Evolutionary conservation across 2,888 invertebrate genomes (phyloP), one percentile per base, ranked within the genome.

Genomic region (Malthinus flaveolus): DNA sequence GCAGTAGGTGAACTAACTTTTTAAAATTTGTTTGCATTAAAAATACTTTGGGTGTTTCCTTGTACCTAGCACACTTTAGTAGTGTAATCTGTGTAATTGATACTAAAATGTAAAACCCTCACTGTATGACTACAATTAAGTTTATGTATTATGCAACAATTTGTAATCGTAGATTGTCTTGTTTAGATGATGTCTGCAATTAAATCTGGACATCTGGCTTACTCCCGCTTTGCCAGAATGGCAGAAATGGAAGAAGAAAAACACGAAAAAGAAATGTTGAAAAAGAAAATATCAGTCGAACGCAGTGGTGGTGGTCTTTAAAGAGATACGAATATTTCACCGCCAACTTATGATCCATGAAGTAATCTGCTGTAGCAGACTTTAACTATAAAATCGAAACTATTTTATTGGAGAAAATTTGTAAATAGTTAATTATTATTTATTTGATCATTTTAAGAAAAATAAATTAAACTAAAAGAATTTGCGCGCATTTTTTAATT

Each of bases 151-250:
- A 6, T 8, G n/a, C 11, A 13, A 31, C 10, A 31, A 35, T n/a
- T 32, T 49, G 7, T 7, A 46, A 37, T 37, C 11, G 4, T 49
- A 33, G 48, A 42, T 34, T 46, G 47, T 35, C 60, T 48, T 69
- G 70, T 73, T 63, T 74, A 98, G 97, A 91, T 99, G 90, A 99
- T 98, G 96, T 96, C 96, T 9, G 97, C 97, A 7, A 89, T 99
- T 69, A 98, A 98, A 79, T 93, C 94, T 0, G 99, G 99, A 7
- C 91, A 93, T 74, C 91, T 99, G 63, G 90, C 96, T 1, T 94
- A 96, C 78, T 97, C 96, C 10, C 85, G 98, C 60, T 96, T 99
- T 79, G 97, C 97, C 1, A 86, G 90, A 70, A 94, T 96, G 87
- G 95, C 95, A 0, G 94, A 96, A 79, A 84, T 94, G 83, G 93